Conservation (phyloP, 2,113 vertebrate species). For the Vimba vimba region DNA sequence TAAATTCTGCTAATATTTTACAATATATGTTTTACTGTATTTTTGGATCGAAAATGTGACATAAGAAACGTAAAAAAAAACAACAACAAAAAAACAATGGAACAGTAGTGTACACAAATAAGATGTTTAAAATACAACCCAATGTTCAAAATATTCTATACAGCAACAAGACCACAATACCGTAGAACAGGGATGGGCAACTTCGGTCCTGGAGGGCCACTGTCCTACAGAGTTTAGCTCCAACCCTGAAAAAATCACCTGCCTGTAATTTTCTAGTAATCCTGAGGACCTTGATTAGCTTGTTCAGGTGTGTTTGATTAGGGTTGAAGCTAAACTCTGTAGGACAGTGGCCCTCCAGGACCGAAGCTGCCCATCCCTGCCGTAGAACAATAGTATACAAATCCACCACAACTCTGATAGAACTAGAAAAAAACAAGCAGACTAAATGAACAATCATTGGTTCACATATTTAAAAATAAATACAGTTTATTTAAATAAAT, state of each 20-base stretch:
- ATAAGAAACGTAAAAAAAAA: not conserved
- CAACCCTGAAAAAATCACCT: too few relatives aligned
- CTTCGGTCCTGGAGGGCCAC: too few relatives aligned
- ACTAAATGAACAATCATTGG: not conserved
- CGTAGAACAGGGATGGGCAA: too few relatives aligned
- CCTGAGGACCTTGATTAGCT: too few relatives aligned
- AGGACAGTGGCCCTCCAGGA: too few relatives aligned
- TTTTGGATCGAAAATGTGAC: not conserved
- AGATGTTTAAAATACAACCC: not conserved
- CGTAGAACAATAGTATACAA: not conserved
- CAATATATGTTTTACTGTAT: not conserved
- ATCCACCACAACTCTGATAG: not conserved
- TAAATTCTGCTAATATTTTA: not conserved
- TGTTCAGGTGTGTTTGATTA: too few relatives aligned
- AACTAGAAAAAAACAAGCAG: not conserved
- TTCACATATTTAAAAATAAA: conserved; percentile 7
- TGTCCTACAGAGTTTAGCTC: too few relatives aligned
- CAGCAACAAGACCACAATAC: not conserved
- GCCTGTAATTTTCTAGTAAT: too few relatives aligned
- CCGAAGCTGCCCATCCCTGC: too few relatives aligned
- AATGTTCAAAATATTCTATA: not conserved
- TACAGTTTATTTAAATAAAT: not conserved
- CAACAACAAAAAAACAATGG: not conserved
- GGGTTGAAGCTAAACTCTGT: too few relatives aligned
- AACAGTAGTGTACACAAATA: not conserved